These are phyloP conservation scores for Oreortyx pictus DNA, from an alignment of 2,797 vertebrate genomes.

Conservation along the genomic window DNA sequence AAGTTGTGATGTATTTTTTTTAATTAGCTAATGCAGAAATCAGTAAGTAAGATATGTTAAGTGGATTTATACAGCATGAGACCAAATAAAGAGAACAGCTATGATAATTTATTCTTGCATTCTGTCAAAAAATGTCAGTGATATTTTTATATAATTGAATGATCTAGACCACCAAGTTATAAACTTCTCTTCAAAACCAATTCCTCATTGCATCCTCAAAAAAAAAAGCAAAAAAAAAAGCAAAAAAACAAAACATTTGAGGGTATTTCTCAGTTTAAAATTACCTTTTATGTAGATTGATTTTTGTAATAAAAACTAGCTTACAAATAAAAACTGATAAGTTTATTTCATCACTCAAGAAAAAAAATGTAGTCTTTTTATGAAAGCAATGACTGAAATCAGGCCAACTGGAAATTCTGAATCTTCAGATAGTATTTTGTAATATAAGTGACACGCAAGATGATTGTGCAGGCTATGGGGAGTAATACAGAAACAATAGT, in stretches of 20 bases:
- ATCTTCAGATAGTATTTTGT: neutral
- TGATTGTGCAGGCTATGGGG: neutral
- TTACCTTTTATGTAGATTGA: constrained; percentile 25
- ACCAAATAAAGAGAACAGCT: neutral
- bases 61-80: neutral
- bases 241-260: neutral
- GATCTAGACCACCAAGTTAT: neutral
- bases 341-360: neutral
- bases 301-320: neutral
- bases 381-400: neutral
- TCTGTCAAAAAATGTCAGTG: neutral
- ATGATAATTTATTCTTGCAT: neutral
- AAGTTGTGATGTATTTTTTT: neutral
- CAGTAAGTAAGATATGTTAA: neutral
- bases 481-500: neutral
- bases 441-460: neutral
- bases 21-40: neutral
- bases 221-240: neutral
- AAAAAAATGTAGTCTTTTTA: neutral
- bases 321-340: constrained; percentile 34
- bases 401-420: neutral
- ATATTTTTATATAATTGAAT: neutral
- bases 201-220: neutral
- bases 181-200: neutral
- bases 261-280: neutral